Conservation (phyloP, 1,140 invertebrate genomes). For the Drosophila serrata region DNA sequence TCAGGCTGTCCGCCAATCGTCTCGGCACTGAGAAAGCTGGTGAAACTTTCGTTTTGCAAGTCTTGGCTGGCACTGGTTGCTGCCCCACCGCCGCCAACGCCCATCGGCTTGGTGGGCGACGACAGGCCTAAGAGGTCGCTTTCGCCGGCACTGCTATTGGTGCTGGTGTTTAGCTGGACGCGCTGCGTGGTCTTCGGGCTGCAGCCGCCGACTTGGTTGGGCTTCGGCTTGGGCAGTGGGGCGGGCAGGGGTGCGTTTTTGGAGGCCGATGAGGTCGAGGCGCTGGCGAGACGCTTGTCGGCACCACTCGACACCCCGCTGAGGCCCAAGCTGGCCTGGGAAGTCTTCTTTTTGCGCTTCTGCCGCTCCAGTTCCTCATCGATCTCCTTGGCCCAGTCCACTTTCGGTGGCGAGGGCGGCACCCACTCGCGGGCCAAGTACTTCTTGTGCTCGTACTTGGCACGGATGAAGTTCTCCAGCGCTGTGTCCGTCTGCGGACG, state of each 20-base stretch:
- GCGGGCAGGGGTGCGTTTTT: conserved; percentile 81
- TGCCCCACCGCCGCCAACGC: conserved; percentile 31
- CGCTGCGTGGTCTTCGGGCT: conserved; percentile 89
- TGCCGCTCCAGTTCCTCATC: conserved; percentile 94
- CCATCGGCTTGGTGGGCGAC: conserved; percentile 84
- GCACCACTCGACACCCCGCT: conserved; percentile 67
- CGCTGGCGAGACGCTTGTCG: conserved; percentile 54
- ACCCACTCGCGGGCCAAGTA: conserved; percentile 99
- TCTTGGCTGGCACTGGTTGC: conserved; percentile 84
- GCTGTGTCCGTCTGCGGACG: conserved; percentile 97
- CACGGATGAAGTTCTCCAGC: conserved; percentile 97
- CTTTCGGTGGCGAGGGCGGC: conserved; percentile 92
- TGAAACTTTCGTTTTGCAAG: conserved; percentile 91
- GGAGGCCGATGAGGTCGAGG: conserved; percentile 30
- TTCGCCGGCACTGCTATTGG: conserved; percentile 85
- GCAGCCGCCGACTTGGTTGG: conserved; percentile 85
- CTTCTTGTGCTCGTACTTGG: conserved; percentile 99
- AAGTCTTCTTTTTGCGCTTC: conserved; percentile 92
- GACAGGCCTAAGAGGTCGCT: conserved; percentile 86
- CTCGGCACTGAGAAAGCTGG: conserved; percentile 90
- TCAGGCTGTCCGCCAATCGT: conserved; percentile 74
- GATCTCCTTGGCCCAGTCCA: conserved; percentile 93
- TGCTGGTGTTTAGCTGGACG: conserved; percentile 79
- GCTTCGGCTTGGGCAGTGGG: conserved; percentile 86
- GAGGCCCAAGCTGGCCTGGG: conserved; percentile 78